Evolutionary conservation across 2,113 vertebrate species (phyloP).

Genomic region (Isurus oxyrinchus): DNA sequence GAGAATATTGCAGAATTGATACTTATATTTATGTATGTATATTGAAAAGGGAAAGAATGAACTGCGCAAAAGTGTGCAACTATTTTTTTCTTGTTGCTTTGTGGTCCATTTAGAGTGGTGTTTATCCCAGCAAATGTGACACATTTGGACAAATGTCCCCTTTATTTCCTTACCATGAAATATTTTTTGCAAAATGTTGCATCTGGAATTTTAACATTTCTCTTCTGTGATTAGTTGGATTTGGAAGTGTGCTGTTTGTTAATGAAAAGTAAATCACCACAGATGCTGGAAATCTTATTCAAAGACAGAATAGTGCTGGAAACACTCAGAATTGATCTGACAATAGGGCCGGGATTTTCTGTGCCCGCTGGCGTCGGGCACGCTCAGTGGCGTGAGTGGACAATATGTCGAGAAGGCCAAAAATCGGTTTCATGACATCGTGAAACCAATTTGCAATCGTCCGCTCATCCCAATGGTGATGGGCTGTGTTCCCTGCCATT

Average conservation of each 20-base stretch:
- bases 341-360: background rate
- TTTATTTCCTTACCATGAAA: too few relatives aligned
- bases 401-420: too few relatives aligned
- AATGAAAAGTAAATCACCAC: background rate
- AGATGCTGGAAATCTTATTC: background rate
- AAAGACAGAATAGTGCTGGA: background rate
- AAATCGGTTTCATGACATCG: too few relatives aligned
- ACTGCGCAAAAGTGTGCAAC: background rate
- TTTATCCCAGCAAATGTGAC: background rate
- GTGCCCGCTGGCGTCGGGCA: too few relatives aligned
- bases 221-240: background rate
- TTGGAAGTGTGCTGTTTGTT: background rate
- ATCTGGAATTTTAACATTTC: background rate
- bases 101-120: background rate
- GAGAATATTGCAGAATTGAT: background rate
- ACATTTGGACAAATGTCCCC: too few relatives aligned
- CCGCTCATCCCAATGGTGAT: too few relatives aligned
- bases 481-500: too few relatives aligned
- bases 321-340: background rate
- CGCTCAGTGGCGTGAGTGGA: too few relatives aligned
- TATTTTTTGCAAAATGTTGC: too few relatives aligned
- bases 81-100: background rate
- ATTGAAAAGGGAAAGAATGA: background rate
- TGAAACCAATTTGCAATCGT: too few relatives aligned
- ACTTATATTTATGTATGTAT: background rate